Conservation (phyloP, 2,888 invertebrate species). For the Hybos culiciformis region DNA sequence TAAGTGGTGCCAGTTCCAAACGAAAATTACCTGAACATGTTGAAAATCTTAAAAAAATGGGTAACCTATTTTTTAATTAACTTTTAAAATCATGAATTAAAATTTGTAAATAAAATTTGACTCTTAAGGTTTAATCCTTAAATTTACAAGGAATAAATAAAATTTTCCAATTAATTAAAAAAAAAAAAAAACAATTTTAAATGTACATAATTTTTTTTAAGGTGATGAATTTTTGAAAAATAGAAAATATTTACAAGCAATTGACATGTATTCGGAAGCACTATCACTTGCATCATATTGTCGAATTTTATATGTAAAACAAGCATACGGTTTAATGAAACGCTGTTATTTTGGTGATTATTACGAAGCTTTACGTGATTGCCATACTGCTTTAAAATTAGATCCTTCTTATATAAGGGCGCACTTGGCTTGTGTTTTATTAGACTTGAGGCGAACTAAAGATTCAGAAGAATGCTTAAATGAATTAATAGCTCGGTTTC, state of each 20-base stretch:
- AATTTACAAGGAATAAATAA: no score
- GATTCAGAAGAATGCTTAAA: conserved; percentile 63
- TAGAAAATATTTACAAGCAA: conserved; percentile 46
- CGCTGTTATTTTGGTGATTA: conserved; percentile 85
- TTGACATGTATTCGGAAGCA: conserved; percentile 66
- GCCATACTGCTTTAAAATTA: conserved; percentile 63
- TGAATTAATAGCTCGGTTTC: conserved; percentile 59
- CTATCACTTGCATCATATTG: conserved; percentile 54
- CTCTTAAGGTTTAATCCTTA: no score
- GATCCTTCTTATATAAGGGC: conserved; percentile 64
- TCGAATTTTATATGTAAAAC: conserved; percentile 72
- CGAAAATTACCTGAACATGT: conserved; percentile 40
- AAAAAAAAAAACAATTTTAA: no score
- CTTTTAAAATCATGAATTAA: no score
- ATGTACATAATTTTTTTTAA: no score
- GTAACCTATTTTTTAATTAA: no score
- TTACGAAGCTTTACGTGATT: conserved; percentile 85
- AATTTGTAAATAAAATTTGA: no score
- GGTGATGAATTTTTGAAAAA: conserved; percentile 33
- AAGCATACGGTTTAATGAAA: conserved; percentile 74
- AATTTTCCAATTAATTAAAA: no score
- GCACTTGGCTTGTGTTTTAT: conserved; percentile 63
- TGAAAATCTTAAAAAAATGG: conserved; percentile 49
- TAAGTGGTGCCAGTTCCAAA: conserved; percentile 15
- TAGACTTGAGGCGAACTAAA: conserved; percentile 53